Conservation (phyloP, 35 echinoderm and acorn worm genomes). For the Heliocidaris erythrogramma region DNA sequence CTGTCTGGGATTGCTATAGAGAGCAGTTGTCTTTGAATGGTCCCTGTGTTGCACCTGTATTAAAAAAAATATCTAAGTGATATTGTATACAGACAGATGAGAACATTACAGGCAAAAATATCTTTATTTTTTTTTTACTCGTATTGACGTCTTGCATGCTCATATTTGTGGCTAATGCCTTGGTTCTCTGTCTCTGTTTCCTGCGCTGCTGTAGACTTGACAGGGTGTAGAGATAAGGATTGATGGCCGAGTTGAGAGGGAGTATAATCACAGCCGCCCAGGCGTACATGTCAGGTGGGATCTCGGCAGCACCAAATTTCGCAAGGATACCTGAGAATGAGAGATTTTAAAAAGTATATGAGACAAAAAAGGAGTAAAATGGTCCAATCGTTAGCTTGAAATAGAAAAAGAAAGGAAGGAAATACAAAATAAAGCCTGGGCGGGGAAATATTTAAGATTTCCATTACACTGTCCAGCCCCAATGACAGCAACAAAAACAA, state of each 20-base stretch:
- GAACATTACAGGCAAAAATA: no score
- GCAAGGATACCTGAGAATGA: not conserved
- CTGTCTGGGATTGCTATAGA: no score
- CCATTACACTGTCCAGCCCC: no score
- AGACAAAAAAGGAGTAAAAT: not conserved
- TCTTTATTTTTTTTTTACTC: not conserved
- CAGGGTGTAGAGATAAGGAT: conserved; percentile 46
- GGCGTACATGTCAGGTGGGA: conserved; percentile 43
- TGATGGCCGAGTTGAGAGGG: conserved; percentile 46
- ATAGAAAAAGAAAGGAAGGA: no score
- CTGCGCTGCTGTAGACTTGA: conserved; percentile 12
- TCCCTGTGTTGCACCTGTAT: no score
- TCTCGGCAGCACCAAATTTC: not conserved
- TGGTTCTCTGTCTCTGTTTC: conserved; percentile 6
- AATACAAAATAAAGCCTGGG: no score
- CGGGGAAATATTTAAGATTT: no score
- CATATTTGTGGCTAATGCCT: not conserved
- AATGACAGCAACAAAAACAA: no score
- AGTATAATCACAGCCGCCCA: conserved; percentile 40
- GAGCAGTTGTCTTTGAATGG: no score
- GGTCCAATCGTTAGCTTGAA: no score
- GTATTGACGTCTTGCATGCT: conserved; percentile 14
- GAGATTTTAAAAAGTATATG: not conserved
- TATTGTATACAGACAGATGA: no score
- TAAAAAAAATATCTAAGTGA: no score